Evolutionary conservation across 2,113 vertebrate species (phyloP), one percentile per base, ranked within the genome.

Genomic region (Excalfactoria chinensis): DNA sequence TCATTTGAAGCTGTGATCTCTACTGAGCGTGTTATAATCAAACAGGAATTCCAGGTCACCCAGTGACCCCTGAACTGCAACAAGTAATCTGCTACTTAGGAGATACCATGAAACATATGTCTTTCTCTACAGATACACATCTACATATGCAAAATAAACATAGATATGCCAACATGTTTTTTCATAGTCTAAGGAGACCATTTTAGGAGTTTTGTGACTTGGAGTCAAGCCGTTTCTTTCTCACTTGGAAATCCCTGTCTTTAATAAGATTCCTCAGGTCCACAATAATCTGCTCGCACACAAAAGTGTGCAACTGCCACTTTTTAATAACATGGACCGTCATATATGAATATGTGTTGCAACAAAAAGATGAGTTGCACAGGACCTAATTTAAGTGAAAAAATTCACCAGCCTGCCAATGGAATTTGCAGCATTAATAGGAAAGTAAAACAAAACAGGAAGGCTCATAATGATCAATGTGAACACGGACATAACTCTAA

Each of bases 21-120:
- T 75, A 43, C 32, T 68, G 32, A 72, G 43, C 34, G 35, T 64
- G 60, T 77, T 77, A 69, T 13, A 80, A 81, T 60, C 59, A 84
- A 66, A 74, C 46, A 89, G 60, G 85, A 91, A 60, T 74, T 82
- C 60, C 59, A 88, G 80, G 63, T 95, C 76, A 88, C 67, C 34
- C 46, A 43, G 9, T 48, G 56, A 84, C 63, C 63, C 66, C 63
- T 58, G 60, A 95, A 73, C 8, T 60, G 62, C 76, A 92, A 79
- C 62, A 90, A 92, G 66, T 79, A 81, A 66, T 30, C 23, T 87
- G 48, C 22, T 71, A 9, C 28, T 40, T 68, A 90, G 26, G 64
- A 86, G 56, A n/a, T 32, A 91, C 8, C 34, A 69, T 16, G 56
- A 88, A 85, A n/a, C 2, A 0, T 17, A 32, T 12, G 4, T 84